Conservation (phyloP, 1,140 invertebrate species). For the Diorhabda carinulata region DNA sequence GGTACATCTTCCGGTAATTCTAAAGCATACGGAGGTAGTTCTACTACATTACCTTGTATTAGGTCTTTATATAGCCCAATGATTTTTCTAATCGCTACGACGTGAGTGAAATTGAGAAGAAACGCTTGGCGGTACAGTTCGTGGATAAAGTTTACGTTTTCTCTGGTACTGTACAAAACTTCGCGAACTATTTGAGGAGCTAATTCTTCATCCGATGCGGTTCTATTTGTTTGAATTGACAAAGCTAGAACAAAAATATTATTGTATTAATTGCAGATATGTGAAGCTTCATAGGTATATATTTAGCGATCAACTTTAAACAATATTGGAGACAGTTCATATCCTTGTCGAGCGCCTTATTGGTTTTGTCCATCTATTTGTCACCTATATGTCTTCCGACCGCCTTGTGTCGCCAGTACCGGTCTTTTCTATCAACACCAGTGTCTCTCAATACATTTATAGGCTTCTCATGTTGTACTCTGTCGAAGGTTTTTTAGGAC, state of each 20-base stretch:
- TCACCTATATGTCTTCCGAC: too few relatives aligned
- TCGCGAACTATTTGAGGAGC: slow-evolving; percentile 66
- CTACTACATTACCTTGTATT: slow-evolving; percentile 75
- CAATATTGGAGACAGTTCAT: too few relatives aligned
- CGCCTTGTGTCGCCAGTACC: too few relatives aligned
- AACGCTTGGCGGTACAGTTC: slow-evolving; percentile 93
- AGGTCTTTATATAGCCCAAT: slow-evolving; percentile 95
- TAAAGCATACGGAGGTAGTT: slow-evolving; percentile 81
- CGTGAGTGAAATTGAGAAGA: slow-evolving; percentile 82
- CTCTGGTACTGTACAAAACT: slow-evolving; percentile 81
- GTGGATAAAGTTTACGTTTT: slow-evolving; percentile 93
- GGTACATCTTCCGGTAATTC: slow-evolving; percentile 65
- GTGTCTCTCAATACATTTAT: too few relatives aligned
- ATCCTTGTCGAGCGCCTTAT: too few relatives aligned
- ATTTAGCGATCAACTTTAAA: too few relatives aligned
- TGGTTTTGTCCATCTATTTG: too few relatives aligned
- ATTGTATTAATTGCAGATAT: too few relatives aligned
- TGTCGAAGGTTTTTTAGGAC: too few relatives aligned
- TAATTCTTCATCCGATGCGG: slow-evolving; percentile 41
- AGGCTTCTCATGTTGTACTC: too few relatives aligned
- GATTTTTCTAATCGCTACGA: slow-evolving; percentile 80
- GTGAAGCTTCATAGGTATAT: too few relatives aligned
- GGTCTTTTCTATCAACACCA: too few relatives aligned
- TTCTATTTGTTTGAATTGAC: slow-evolving; percentile 39
- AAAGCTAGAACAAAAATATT: slow-evolving; percentile 32